These are phyloP conservation scores for Hyposoter dolosus DNA, from an alignment of 2,888 invertebrate species.

Conservation along the genomic window DNA sequence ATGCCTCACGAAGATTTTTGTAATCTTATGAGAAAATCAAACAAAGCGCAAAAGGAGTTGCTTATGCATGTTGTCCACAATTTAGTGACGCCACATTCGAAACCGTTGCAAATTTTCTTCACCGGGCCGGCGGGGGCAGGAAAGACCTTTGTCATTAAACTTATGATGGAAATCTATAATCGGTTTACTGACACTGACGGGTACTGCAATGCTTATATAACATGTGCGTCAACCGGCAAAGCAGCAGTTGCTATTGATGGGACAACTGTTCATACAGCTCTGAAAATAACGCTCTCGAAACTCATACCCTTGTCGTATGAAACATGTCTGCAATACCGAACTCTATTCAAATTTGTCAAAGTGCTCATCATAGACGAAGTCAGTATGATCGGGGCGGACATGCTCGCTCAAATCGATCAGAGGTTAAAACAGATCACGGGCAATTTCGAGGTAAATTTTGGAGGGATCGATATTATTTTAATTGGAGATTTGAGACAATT, in stretches of 20 bases:
- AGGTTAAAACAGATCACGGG: no score
- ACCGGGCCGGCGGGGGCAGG: conserved; percentile 77
- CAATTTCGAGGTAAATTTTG: no score
- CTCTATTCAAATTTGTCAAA: conserved; percentile 75
- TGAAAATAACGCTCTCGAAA: conserved; percentile 72
- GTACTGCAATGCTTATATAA: conserved; percentile 80
- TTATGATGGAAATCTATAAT: conserved; percentile 83
- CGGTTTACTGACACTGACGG: conserved; percentile 78
- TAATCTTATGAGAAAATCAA: conserved; percentile 55
- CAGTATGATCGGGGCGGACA: conserved; percentile 79
- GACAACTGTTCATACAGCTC: conserved; percentile 78
- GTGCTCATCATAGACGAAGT: conserved; percentile 80
- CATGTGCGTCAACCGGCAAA: conserved; percentile 72
- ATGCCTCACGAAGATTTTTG: conserved; percentile 70
- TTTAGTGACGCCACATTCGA: no score
- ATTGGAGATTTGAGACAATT: conserved; percentile 81
- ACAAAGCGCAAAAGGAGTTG: no score
- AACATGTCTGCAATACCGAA: conserved; percentile 68
- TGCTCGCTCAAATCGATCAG: no score
- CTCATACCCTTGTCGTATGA: conserved; percentile 71
- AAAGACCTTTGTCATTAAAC: conserved; percentile 80
- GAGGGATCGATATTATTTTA: conserved; percentile 78
- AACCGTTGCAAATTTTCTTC: conserved; percentile 68
- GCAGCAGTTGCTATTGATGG: conserved; percentile 78
- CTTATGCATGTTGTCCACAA: no score